Evolutionary conservation across 2,888 invertebrate species (phyloP), one percentile per base, ranked within the genome.

Genomic region (Syritta pipiens): DNA sequence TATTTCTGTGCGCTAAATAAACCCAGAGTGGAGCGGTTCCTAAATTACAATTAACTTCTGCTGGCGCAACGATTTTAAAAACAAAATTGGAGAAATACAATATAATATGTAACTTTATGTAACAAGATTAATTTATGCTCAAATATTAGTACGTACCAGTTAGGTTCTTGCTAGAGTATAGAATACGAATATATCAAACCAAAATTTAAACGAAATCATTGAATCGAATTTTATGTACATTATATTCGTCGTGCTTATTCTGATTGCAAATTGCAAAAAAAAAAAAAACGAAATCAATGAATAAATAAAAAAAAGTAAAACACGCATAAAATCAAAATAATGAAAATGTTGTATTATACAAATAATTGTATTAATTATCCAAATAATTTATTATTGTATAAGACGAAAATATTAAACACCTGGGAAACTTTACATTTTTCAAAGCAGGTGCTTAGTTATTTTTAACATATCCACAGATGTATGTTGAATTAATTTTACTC

Each of bases 1-100:
- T 88, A 87, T 84, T 88, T 87, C 83, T 88, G 87, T 85, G 86
- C 88, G 84, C 85, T 87, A 72, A 87, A 88, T 81, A 87, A 87
- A 79, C 84, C 88, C 81, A 87, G 87, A 84, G 85, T 87, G 84
- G 88, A 87, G 77, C 82, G 88, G 69, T 88, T 86, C 84, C 87
- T 86, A 57, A 88, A 74, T 26, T 81, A 51, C 60, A 20, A 24
- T 28, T 28, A 37, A 22, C 4, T 20, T 20, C 35, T 22, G 6
- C 9, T 48, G 35, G 40, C 32, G 57, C 59, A 72, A 59, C 46
- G 19, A 20, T 49, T 37, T 49, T 19, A 19, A 67, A 24, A 57
- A 35, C 42, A 19, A 5, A 51, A 49, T 28, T 37, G n/a, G 12
- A 30, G 28, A 49, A 40, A 59, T 14, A 44, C 60, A 37, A 60